Percentiles rank a stretch among this genome's conserved stretches.
phyloP scores from a whole-genome alignment of 2,888 invertebrate species.

The Dynastes grantii region DNA sequence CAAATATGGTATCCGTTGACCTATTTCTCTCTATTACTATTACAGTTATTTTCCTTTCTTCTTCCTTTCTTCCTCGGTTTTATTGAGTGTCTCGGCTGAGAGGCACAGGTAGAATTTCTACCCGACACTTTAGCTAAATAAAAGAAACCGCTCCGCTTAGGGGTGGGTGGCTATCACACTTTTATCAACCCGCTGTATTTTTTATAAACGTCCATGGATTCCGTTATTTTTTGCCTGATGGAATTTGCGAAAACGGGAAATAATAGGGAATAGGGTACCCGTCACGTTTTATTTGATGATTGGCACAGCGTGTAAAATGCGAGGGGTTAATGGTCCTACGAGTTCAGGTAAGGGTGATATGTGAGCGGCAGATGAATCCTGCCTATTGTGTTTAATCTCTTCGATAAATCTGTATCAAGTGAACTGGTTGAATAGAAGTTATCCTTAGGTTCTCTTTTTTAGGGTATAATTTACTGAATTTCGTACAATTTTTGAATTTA shows the following conservation, averaged over 20 bases:
- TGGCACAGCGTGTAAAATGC: too few relatives aligned
- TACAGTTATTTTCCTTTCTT: slow-evolving; percentile 40
- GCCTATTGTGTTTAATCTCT: too few relatives aligned
- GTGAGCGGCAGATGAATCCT: too few relatives aligned
- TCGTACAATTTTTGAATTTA: too few relatives aligned
- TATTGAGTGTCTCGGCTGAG: slow-evolving; percentile 16
- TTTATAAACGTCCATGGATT: slow-evolving; percentile 11
- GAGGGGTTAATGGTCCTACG: too few relatives aligned
- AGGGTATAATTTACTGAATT: too few relatives aligned
- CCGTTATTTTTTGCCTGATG: slow-evolving; percentile 5
- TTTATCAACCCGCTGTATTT: slow-evolving; percentile 31
- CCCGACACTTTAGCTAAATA: slow-evolving; percentile 40
- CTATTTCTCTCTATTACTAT: slow-evolving; percentile 38
- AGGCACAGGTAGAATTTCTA: slow-evolving; percentile 43
- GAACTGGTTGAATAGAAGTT: too few relatives aligned
- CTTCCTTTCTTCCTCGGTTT: slow-evolving; percentile 16
- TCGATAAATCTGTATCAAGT: too few relatives aligned
- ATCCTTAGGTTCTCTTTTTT: too few relatives aligned
- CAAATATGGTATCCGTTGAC: slow-evolving; percentile 38
- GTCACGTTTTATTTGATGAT: neutral
- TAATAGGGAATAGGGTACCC: neutral
- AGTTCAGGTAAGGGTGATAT: too few relatives aligned
- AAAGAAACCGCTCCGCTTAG: slow-evolving; percentile 20
- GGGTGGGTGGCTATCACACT: slow-evolving; percentile 35
- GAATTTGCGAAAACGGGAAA: slow-evolving; percentile 11